These are phyloP conservation scores for Formicarius rufipectus DNA, from an alignment of 2,113 vertebrate species.

Conservation along the genomic window DNA sequence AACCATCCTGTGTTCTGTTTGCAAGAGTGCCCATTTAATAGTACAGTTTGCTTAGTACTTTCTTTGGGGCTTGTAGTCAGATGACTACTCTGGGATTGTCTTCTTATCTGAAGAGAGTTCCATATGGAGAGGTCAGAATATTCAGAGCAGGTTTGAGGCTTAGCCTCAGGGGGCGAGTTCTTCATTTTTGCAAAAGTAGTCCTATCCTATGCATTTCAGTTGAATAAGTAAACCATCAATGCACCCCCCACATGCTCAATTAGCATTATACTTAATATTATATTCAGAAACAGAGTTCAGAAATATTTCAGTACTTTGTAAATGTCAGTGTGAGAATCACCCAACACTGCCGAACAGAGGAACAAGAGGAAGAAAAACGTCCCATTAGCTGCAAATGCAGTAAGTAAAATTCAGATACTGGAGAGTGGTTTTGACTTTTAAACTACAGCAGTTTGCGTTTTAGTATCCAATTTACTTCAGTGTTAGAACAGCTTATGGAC, in stretches of 20 bases:
- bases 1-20: background rate
- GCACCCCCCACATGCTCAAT: rapidly evolving
- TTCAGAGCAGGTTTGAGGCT: background rate
- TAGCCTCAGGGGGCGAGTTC: background rate
- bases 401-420: background rate
- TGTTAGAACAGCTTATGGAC: background rate
- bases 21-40: background rate
- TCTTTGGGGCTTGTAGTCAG: background rate
- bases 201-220: background rate
- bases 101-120: background rate
- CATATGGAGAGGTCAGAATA: background rate
- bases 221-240: background rate
- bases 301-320: background rate
- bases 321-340: background rate
- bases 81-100: background rate
- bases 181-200: background rate
- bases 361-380: background rate
- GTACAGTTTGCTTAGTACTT: background rate
- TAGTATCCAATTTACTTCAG: background rate
- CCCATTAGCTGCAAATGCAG: background rate
- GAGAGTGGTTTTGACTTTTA: background rate
- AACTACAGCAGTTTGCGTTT: background rate
- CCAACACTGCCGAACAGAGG: background rate
- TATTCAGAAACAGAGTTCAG: background rate
- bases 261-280: background rate